Evolutionary conservation across 2,888 invertebrate genomes (phyloP), one percentile per base, ranked within the genome.

Genomic region (Caenorhabditis japonica): DNA sequence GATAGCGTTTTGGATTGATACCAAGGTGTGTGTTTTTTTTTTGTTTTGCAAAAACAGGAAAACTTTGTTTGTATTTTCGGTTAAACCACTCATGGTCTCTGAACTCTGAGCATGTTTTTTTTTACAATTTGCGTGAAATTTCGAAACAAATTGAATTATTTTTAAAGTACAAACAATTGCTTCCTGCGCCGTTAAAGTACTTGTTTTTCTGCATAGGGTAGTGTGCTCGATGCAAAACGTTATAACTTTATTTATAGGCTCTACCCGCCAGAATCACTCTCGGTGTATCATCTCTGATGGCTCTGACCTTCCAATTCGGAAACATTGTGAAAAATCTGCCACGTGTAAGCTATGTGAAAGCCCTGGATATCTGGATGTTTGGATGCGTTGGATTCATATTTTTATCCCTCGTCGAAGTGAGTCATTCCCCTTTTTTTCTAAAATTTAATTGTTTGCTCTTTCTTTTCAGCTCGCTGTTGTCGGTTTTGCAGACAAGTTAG

Each of bases 1-100:
- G 87, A 88, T 87, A 36, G 85, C 87, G 1, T 87, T 87, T 59
- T 88, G 87, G 87, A 86, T 87, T 41, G 88, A 87, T 53, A 87
- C 86, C 3, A 84, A 84, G 55, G 85, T 84, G 21, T 34, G 10
- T 23, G n/a, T 46, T n/a, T 8, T 34, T 12, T 12, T 10, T 34
- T 34, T 34, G 12, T 34, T n/a, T n/a, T n/a, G n/a, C n/a, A n/a
- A n/a, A n/a, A n/a, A n/a, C n/a, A n/a, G n/a, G n/a, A n/a, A n/a
- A n/a, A n/a, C n/a, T n/a, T n/a, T n/a, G n/a, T n/a, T n/a, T n/a
- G n/a, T n/a, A n/a, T n/a, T n/a, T n/a, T n/a, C n/a, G n/a, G n/a
- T n/a, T n/a, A n/a, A n/a, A n/a, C n/a, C n/a, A n/a, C n/a, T n/a
- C n/a, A n/a, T n/a, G n/a, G n/a, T n/a, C n/a, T n/a, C n/a, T n/a